These are phyloP conservation scores for Aphelocoma coerulescens DNA, from an alignment of 2,113 vertebrate species.

Conservation along the genomic window DNA sequence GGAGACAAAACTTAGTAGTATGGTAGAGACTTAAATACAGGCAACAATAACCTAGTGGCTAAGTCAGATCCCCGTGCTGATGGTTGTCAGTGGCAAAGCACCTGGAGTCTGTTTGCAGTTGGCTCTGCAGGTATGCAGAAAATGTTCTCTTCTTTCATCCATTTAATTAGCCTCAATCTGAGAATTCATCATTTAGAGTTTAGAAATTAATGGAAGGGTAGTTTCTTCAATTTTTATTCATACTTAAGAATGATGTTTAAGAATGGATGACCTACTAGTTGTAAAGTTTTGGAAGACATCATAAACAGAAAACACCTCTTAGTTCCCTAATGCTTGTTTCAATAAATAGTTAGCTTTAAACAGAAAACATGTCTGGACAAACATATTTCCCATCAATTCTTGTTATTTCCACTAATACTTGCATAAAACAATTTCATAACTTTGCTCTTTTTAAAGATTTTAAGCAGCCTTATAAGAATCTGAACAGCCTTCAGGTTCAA, in stretches of 20 bases:
- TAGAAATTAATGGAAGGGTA: not conserved
- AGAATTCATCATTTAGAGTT: not conserved
- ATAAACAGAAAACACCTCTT: not conserved
- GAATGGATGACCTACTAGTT: not conserved
- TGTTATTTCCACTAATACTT: not conserved
- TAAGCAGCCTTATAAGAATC: not conserved
- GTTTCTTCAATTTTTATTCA: not conserved
- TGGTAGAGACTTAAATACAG: not conserved
- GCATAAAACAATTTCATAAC: not conserved
- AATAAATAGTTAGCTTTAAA: not conserved
- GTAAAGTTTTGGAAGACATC: not conserved
- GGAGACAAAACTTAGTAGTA: not conserved
- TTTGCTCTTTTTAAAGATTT: not conserved
- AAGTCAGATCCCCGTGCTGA: not conserved
- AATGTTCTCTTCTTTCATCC: not conserved
- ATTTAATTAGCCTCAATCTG: not conserved
- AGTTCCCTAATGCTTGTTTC: not conserved
- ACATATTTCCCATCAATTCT: not conserved
- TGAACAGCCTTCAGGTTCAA: not conserved
- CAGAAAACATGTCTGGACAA: not conserved
- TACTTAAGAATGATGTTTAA: not conserved
- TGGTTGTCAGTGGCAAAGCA: not conserved
- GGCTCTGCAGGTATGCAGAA: not conserved
- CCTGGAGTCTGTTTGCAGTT: not conserved
- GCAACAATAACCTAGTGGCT: not conserved